Evolutionary conservation across 2,888 invertebrate genomes (phyloP).

Genomic region (Romanomermis culicivorax): DNA sequence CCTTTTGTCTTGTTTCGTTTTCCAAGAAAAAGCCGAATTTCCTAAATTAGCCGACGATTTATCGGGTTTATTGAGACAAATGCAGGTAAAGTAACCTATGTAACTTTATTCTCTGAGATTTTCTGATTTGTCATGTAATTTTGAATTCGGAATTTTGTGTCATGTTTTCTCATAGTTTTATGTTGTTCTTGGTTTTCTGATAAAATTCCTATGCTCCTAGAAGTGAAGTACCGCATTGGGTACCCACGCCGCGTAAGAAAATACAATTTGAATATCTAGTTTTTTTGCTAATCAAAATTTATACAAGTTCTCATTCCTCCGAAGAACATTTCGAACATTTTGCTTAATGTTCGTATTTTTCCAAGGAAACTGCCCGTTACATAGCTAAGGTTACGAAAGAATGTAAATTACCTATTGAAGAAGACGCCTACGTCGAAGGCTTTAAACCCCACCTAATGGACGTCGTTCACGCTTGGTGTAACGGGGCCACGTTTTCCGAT

Average conservation of each 20-base stretch:
- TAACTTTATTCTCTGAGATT: neutral
- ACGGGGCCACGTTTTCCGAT: conserved; percentile 68
- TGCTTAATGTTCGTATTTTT: no score
- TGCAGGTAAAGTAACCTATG: conserved; percentile 46
- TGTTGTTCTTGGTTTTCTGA: conserved; percentile 13
- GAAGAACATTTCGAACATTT: no score
- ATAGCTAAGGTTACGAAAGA: conserved; percentile 62
- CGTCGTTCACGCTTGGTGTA: conserved; percentile 83
- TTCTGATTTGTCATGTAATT: no score
- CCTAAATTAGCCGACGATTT: conserved; percentile 64
- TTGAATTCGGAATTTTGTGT: neutral
- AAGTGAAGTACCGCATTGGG: no score
- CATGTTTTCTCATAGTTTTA: neutral
- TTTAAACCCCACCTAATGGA: conserved; percentile 93
- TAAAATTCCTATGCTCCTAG: no score
- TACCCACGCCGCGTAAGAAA: no score
- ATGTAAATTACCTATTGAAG: conserved; percentile 44
- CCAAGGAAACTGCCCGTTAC: conserved; percentile 72
- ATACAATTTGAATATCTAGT: no score
- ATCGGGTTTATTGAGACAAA: conserved; percentile 60
- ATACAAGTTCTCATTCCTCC: no score
- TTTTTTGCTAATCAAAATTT: no score
- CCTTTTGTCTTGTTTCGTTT: conserved; percentile 40
- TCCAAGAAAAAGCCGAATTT: conserved; percentile 57
- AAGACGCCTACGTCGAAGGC: conserved; percentile 66